Evolutionary conservation across 1,140 invertebrate genomes (phyloP).

Genomic region (Eumaeus atala): DNA sequence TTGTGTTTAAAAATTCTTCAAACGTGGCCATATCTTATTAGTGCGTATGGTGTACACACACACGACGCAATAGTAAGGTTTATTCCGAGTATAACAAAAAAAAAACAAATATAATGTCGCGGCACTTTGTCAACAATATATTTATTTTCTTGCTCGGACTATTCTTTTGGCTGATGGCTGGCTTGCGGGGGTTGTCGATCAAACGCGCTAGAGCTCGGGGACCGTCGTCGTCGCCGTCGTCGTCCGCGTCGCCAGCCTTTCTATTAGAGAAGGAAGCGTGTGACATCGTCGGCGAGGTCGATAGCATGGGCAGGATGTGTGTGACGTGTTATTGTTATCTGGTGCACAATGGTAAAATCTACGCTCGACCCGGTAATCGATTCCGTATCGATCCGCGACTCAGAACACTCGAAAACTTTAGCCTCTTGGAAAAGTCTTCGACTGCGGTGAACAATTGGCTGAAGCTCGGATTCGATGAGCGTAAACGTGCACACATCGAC

Average conservation of each 20-base stretch:
- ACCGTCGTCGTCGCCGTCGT: neutral
- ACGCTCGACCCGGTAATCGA: neutral
- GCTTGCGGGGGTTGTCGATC: neutral
- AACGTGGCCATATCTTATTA: slow-evolving; percentile 2
- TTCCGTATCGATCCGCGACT: slow-evolving; percentile 10
- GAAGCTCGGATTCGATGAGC: slow-evolving; percentile 2
- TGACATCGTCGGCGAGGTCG: slow-evolving; percentile 5
- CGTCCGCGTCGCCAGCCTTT: neutral
- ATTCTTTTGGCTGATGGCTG: too few relatives aligned
- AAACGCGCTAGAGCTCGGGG: neutral
- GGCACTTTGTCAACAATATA: too few relatives aligned
- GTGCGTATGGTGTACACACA: too few relatives aligned
- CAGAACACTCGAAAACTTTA: slow-evolving; percentile 11
- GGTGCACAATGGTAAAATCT: slow-evolving; percentile 2
- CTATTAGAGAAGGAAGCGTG: slow-evolving; percentile 3
- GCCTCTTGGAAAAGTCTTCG: neutral
- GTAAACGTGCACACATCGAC: slow-evolving; percentile 11
- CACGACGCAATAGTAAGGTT: too few relatives aligned
- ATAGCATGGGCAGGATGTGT: slow-evolving; percentile 3
- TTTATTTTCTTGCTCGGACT: too few relatives aligned
- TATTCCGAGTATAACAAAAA: too few relatives aligned
- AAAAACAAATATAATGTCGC: too few relatives aligned
- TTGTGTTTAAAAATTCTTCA: slow-evolving; percentile 12
- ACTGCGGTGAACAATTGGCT: slow-evolving; percentile 4
- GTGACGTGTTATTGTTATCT: slow-evolving; percentile 10